These are phyloP conservation scores for Rhopalosiphum nymphaeae DNA, from an alignment of 2,888 invertebrate species.

Conservation along the genomic window DNA sequence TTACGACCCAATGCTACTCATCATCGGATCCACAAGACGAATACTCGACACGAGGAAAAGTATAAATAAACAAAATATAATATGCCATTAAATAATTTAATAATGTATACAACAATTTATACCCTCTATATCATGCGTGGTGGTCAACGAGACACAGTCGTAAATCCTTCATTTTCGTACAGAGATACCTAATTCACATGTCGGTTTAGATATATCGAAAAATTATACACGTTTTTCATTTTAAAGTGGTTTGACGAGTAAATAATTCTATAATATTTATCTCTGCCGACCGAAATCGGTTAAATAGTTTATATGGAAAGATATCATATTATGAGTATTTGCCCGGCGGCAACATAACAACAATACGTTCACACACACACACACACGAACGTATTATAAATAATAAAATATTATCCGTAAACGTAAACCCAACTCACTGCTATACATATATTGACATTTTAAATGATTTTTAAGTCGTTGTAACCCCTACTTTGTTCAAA, in stretches of 20 bases:
- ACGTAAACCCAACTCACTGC: neutral
- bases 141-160: neutral
- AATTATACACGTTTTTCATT: slow-evolving; percentile 17
- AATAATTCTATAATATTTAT: neutral
- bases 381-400: slow-evolving; percentile 18
- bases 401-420: slow-evolving; percentile 8
- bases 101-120: neutral
- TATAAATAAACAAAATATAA: neutral
- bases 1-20: neutral
- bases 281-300: slow-evolving; percentile 29
- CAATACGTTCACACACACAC: slow-evolving; percentile 55
- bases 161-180: neutral
- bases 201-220: neutral
- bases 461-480: neutral
- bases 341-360: slow-evolving; percentile 36
- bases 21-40: neutral
- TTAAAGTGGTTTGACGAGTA: slow-evolving; percentile 29
- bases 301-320: neutral
- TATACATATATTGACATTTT: slow-evolving; percentile 29
- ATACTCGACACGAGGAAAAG: neutral
- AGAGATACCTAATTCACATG: neutral
- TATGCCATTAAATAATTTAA: neutral
- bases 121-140: neutral
- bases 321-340: neutral
- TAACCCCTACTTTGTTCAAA: neutral